These are phyloP conservation scores for Drosophila hamatofila DNA, from an alignment of 2,888 invertebrate genomes.

Conservation along the genomic window DNA sequence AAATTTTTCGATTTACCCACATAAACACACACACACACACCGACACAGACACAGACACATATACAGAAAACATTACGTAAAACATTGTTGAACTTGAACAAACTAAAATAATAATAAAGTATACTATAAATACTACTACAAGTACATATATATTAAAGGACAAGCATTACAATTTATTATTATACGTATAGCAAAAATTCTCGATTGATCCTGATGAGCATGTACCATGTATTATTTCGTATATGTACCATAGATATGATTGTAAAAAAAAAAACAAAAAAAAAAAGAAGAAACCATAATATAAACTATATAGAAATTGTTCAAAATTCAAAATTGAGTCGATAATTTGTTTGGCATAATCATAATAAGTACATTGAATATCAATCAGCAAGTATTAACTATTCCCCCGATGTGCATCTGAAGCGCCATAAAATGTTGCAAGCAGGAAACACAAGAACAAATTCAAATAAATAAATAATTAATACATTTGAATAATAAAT, in stretches of 20 bases:
- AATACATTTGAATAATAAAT: conserved; percentile 40
- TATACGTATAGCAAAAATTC: conserved; percentile 69
- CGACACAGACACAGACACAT: conserved; percentile 21
- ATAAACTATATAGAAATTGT: conserved; percentile 38
- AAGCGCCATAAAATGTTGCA: conserved; percentile 68
- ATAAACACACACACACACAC: conserved; percentile 22
- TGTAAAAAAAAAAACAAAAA: conserved; percentile 36
- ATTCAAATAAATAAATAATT: conserved; percentile 31
- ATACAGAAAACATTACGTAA: conserved; percentile 41
- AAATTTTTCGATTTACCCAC: conserved; percentile 49
- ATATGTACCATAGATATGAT: conserved; percentile 70
- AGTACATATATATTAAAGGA: conserved; percentile 56
- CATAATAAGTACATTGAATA: conserved; percentile 42
- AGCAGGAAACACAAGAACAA: conserved; percentile 26
- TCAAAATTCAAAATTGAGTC: conserved; percentile 47
- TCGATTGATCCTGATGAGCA: conserved; percentile 69
- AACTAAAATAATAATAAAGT: conserved; percentile 49
- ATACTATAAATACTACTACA: conserved; percentile 43
- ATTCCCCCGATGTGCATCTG: conserved; percentile 56
- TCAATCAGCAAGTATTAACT: conserved; percentile 72
- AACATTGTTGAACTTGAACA: conserved; percentile 72
- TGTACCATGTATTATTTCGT: conserved; percentile 66
- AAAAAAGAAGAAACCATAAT: conserved; percentile 24
- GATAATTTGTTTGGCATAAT: conserved; percentile 45
- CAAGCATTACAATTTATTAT: conserved; percentile 67